These are phyloP conservation scores for Rhinoptilus africanus DNA, from an alignment of 2,113 vertebrate genomes.

Conservation along the genomic window DNA sequence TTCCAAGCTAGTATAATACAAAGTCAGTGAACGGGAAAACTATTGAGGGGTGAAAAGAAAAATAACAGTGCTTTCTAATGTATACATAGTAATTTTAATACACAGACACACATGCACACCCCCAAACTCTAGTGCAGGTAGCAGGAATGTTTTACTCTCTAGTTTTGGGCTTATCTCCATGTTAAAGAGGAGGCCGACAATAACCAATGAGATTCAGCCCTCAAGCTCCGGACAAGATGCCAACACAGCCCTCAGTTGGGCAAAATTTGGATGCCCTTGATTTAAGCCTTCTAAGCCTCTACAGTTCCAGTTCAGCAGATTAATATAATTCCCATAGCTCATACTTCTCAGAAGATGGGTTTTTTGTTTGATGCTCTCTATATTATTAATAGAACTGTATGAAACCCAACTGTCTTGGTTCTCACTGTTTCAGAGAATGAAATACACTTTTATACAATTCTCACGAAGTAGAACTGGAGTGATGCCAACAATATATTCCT, in stretches of 20 bases:
- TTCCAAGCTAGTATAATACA: background rate
- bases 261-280: slow-evolving; percentile 69
- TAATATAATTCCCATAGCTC: slow-evolving; percentile 53
- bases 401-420: background rate
- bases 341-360: slow-evolving; percentile 1
- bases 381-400: background rate
- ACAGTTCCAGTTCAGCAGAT: slow-evolving; percentile 62
- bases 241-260: slow-evolving; percentile 38
- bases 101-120: too few relatives aligned
- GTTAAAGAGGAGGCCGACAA: background rate
- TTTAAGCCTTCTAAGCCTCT: slow-evolving; percentile 63
- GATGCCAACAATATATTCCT: background rate
- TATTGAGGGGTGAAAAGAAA: background rate
- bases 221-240: slow-evolving; percentile 10
- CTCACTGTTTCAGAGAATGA: background rate
- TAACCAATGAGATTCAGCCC: slow-evolving; percentile 10
- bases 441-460: background rate
- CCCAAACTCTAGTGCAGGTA: background rate
- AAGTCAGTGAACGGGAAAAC: background rate
- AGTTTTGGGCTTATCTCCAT: background rate
- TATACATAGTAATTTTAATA: background rate
- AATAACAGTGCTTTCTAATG: background rate
- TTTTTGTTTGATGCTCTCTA: slow-evolving; percentile 1
- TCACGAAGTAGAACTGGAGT: background rate
- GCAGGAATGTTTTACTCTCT: background rate